Conservation (phyloP, 2,888 invertebrate genomes). For the Cremastinae sp. region DNA sequence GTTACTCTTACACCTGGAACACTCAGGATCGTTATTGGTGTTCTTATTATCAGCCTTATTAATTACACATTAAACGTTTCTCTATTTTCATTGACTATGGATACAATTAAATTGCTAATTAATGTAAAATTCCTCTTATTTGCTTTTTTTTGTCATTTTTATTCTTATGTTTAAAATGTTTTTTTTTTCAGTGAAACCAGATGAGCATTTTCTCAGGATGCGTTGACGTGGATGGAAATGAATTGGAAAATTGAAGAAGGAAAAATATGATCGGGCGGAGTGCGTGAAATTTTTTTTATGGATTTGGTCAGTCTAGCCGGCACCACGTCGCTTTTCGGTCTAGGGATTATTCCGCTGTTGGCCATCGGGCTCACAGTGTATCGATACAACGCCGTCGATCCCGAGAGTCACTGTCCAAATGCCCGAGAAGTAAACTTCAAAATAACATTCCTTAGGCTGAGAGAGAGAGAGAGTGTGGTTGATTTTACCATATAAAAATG, state of each 20-base stretch:
- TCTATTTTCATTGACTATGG: too few relatives aligned
- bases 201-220: background rate
- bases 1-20: too few relatives aligned
- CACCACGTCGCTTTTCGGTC: constrained; percentile 83
- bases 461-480: too few relatives aligned
- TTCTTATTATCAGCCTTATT: too few relatives aligned
- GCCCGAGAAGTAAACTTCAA: constrained; percentile 84
- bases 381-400: constrained; percentile 90
- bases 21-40: too few relatives aligned
- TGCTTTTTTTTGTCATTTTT: background rate
- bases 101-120: too few relatives aligned
- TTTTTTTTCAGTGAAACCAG: background rate
- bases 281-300: constrained; percentile 78
- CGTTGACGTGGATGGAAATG: constrained; percentile 3
- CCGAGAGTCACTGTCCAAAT: constrained; percentile 89
- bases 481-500: too few relatives aligned
- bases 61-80: too few relatives aligned
- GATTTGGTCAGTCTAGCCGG: constrained; percentile 80
- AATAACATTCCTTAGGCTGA: too few relatives aligned
- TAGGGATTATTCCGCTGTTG: constrained; percentile 90
- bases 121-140: too few relatives aligned
- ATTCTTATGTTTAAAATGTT: background rate
- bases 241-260: constrained; percentile 12
- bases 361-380: constrained; percentile 91
- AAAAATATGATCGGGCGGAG: constrained; percentile 20